phyloP scores from a whole-genome alignment of 1,140 invertebrate species.

The Brachystomella parvula region DNA sequence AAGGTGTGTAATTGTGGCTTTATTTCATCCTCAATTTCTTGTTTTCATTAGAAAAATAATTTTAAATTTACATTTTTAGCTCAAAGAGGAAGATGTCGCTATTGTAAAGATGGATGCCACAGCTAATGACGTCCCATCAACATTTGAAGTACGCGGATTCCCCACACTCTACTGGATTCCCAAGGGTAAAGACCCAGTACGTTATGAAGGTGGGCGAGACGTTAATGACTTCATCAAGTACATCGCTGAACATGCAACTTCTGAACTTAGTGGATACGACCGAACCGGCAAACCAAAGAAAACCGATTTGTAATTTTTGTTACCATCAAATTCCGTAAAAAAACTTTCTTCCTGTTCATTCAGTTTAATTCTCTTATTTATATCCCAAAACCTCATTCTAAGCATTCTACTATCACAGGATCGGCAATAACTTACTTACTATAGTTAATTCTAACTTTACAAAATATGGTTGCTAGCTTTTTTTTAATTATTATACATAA shows the following conservation, averaged over 20 bases:
- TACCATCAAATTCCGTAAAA: too few relatives aligned
- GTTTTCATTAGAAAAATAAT: background rate
- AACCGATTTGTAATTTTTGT: constrained; percentile 30
- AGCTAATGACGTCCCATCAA: constrained; percentile 91
- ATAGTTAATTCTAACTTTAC: too few relatives aligned
- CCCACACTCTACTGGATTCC: constrained; percentile 95
- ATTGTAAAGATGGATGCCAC: constrained; percentile 99
- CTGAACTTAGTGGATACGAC: constrained; percentile 79
- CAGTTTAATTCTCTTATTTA: too few relatives aligned
- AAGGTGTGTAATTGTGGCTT: constrained; percentile 52
- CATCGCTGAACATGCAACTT: constrained; percentile 83
- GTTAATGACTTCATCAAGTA: constrained; percentile 94
- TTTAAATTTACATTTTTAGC: constrained; percentile 43
- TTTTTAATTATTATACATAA: too few relatives aligned
- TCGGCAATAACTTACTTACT: too few relatives aligned
- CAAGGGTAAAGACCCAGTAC: constrained; percentile 72
- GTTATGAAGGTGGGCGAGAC: constrained; percentile 91
- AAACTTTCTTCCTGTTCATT: too few relatives aligned
- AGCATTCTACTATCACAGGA: too few relatives aligned
- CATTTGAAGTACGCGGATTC: constrained; percentile 91
- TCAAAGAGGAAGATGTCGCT: constrained; percentile 77
- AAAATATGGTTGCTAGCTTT: too few relatives aligned
- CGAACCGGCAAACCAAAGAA: constrained; percentile 82
- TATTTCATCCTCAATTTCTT: background rate
- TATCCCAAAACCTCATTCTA: too few relatives aligned